Evolutionary conservation across 1,140 invertebrate species (phyloP).

Genomic region (Drosophila truncata): DNA sequence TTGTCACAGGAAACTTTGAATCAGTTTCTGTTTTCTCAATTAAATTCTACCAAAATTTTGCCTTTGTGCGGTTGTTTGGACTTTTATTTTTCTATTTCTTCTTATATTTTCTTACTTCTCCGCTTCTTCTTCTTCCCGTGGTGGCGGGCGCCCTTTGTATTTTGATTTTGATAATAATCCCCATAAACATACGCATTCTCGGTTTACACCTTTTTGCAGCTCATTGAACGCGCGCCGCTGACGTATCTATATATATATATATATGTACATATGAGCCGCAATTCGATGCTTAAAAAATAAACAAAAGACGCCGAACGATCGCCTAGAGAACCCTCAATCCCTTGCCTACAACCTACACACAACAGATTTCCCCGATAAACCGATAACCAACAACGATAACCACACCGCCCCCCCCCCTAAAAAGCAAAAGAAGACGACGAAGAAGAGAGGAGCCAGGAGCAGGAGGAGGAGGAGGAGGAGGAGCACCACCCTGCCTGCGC

Average conservation of each 20-base stretch:
- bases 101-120: background rate
- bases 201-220: conserved; percentile 43
- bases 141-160: conserved; percentile 5
- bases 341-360: background rate
- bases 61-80: background rate
- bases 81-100: background rate
- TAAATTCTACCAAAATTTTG: conserved; percentile 11
- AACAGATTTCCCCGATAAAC: background rate
- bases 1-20: background rate
- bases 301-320: conserved; percentile 19
- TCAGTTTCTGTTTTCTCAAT: conserved; percentile 17
- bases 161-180: conserved; percentile 4
- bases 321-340: background rate
- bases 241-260: conserved; percentile 49
- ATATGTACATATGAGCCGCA: conserved; percentile 39
- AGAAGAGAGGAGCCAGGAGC: conserved; percentile 3
- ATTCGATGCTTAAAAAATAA: conserved; percentile 46
- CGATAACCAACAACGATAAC: conserved; percentile 4
- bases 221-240: conserved; percentile 53
- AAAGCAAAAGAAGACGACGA: background rate
- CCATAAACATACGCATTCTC: background rate
- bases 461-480: conserved; percentile 7
- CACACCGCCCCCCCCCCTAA: too few relatives aligned
- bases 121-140: background rate
- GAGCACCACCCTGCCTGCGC: conserved; percentile 32